These are phyloP conservation scores for Belonocnema kinseyi DNA, from an alignment of 1,140 invertebrate species.

Conservation along the genomic window DNA sequence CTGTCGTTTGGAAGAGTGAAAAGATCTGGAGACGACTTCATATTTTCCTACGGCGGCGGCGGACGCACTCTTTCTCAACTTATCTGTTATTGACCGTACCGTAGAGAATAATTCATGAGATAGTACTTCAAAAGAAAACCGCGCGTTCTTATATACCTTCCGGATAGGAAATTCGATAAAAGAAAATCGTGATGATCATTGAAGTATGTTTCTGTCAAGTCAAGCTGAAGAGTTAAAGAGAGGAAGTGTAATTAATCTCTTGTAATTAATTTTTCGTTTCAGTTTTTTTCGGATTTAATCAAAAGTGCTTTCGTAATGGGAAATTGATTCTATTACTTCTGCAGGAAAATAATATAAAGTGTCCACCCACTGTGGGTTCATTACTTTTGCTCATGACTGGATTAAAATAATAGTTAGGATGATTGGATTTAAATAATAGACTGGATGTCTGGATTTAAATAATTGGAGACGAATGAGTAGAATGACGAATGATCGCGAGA, in stretches of 20 bases:
- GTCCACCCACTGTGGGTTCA: too few relatives aligned
- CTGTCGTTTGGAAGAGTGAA: conserved; percentile 6
- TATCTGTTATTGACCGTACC: conserved; percentile 67
- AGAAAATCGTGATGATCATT: conserved; percentile 34
- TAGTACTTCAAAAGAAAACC: conserved; percentile 62
- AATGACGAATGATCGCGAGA: conserved; percentile 20
- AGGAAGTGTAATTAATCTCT: conserved; percentile 23
- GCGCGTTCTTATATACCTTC: conserved; percentile 54
- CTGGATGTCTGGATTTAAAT: conserved; percentile 5
- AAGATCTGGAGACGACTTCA: conserved; percentile 40
- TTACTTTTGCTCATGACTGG: neutral
- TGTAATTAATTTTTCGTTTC: conserved; percentile 4
- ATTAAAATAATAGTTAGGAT: neutral
- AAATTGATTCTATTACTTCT: too few relatives aligned
- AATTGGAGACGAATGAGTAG: conserved; percentile 5
- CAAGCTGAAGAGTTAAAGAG: conserved; percentile 48
- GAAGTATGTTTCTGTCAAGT: conserved; percentile 40
- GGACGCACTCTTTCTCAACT: conserved; percentile 56
- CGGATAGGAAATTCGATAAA: conserved; percentile 62
- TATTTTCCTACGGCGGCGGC: conserved; percentile 43
- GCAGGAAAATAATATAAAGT: too few relatives aligned
- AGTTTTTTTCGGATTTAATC: neutral
- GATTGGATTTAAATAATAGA: neutral
- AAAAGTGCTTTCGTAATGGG: too few relatives aligned
- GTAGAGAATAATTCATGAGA: conserved; percentile 70